Evolutionary conservation across 2,888 invertebrate genomes (phyloP).

Genomic region (Plebejus argus): DNA sequence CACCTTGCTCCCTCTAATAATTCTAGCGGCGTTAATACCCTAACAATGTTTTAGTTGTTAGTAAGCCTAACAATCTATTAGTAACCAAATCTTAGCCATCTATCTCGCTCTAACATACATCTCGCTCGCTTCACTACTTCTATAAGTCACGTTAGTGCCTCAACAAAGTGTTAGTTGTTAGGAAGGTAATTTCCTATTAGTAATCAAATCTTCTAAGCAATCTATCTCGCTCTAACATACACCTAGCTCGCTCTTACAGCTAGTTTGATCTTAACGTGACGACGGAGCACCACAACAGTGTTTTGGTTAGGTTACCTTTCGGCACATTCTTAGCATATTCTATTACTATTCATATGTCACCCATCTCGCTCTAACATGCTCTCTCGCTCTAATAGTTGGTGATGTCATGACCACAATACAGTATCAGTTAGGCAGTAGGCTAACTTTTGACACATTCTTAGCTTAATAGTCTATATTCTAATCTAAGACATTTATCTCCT

Average conservation of each 20-base stretch:
- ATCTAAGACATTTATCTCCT: conserved; percentile 3
- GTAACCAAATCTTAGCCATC: background rate
- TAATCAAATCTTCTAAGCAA: background rate
- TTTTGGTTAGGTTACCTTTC: background rate
- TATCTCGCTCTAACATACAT: background rate
- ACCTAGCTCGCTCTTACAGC: background rate
- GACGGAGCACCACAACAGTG: background rate
- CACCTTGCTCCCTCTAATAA: too few relatives aligned
- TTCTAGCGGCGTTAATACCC: too few relatives aligned
- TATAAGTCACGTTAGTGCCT: background rate
- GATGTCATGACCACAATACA: too few relatives aligned
- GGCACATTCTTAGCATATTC: too few relatives aligned
- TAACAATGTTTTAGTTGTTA: too few relatives aligned
- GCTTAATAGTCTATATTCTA: background rate
- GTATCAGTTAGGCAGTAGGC: background rate
- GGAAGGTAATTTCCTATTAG: background rate
- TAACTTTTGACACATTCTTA: too few relatives aligned
- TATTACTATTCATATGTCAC: too few relatives aligned
- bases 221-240: background rate
- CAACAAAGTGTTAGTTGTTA: background rate
- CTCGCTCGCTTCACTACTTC: background rate
- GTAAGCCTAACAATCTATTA: too few relatives aligned
- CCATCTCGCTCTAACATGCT: too few relatives aligned
- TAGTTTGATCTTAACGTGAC: background rate
- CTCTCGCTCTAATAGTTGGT: too few relatives aligned